Evolutionary conservation across 2,797 vertebrate species (phyloP).

Genomic region (Malurus leucopterus): DNA sequence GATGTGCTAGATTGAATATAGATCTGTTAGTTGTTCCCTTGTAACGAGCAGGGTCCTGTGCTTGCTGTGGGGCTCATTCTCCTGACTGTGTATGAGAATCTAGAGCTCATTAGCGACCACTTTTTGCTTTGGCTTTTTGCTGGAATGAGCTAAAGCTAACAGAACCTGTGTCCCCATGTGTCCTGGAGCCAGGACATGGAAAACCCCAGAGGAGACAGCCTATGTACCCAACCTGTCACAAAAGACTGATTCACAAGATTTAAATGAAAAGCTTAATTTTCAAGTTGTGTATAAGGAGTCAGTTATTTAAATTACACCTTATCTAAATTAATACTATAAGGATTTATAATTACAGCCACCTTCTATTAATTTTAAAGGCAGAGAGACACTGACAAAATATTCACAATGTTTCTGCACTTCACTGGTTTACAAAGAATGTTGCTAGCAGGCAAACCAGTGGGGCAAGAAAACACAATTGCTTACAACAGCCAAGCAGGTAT

Average conservation of each 20-base stretch:
- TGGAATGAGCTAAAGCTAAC: not conserved
- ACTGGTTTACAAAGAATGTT: not conserved
- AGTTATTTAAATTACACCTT: not conserved
- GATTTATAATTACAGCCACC: not conserved
- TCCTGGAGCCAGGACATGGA: not conserved
- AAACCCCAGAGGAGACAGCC: not conserved
- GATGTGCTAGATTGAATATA: not conserved
- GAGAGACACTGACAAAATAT: not conserved
- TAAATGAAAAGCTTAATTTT: not conserved
- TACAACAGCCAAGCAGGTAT: not conserved
- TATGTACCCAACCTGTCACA: not conserved
- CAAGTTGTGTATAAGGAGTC: not conserved
- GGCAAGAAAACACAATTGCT: not conserved
- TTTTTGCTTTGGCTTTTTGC: not conserved
- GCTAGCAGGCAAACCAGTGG: not conserved
- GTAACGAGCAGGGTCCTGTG: not conserved
- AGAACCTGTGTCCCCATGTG: fast-evolving
- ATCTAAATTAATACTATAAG: not conserved
- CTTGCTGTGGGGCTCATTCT: not conserved
- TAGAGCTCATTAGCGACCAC: not conserved
- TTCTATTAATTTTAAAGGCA: not conserved
- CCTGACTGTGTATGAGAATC: not conserved
- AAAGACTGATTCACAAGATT: not conserved
- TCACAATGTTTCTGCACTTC: not conserved
- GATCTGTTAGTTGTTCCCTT: not conserved